Base-by-base conservation (phyloP, 2,113 vertebrate genomes). In the Phyllostomus hastatus region DNA sequence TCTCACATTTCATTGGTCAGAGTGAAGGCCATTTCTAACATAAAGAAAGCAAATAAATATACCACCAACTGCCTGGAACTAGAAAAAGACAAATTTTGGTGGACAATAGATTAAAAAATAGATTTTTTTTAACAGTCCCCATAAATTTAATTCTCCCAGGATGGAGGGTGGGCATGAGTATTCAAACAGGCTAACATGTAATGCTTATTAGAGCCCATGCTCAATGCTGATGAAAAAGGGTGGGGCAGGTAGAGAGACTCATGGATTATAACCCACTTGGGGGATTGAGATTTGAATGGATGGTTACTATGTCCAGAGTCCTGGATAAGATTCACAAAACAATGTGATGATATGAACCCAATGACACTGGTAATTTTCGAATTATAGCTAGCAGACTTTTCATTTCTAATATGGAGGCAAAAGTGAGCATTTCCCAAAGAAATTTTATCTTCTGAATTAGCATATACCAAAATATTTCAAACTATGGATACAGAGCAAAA, bases 381-480 rank as follows among this genome's bases (percentile, higher is more conserved):
- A 66, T 84, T 86, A 79, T 76, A 92, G 61, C 91, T n/a, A 76
- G 87, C 10, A 93, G 57, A 73, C 20, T 91, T 96, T 78, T 75
- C 24, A 57, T 76, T 90, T 94, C 76, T 92, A 91, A 91, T 85
- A 73, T 48, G 4, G 52, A 84, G 76, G 54, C 84, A 48, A 69
- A 95, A 87, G 79, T 72, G 69, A 95, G 35, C 35, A 92, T 91
- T 97, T 97, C 94, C 82, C 76, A 95, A 96, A 80, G 96, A 92
- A 97, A 95, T 96, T 91, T 97, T 91, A 93, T 91, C 96, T 89
- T 89, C 57, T 76, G 50, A 96, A 94, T 97, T 96, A 96, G 59
- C 52, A 93, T 91, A 86, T 80, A 96, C 24, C 46, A 90, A 96
- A 95, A 82, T 93, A 95, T 83, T 70, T 93, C 76, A 85, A 97